Percentiles rank a stretch among this genome's conserved stretches.
Evolutionary conservation across 2,113 vertebrate species (phyloP).

Genomic region (Girardinichthys multiradiatus): DNA sequence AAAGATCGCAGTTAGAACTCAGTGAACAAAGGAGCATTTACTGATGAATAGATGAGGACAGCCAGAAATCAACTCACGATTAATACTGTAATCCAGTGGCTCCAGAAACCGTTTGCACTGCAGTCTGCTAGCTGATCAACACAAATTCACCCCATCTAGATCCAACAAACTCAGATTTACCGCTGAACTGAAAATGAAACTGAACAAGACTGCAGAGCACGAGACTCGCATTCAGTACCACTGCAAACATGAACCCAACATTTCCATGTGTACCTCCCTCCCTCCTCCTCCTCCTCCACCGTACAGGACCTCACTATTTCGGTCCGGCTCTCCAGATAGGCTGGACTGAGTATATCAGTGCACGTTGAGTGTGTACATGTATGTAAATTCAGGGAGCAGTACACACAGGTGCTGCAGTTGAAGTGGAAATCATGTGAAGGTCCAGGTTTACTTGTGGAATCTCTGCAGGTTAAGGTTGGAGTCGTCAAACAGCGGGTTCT

Average conservation of each 20-base stretch:
- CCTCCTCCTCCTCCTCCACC: conserved; percentile 3
- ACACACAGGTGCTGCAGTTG: conserved; percentile 20
- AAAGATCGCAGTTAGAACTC: neutral
- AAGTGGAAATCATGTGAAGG: neutral
- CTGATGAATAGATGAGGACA: neutral
- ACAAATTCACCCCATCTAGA: neutral
- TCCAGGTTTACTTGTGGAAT: conserved; percentile 74
- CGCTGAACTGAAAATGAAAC: neutral
- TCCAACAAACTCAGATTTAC: neutral
- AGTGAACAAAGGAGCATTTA: neutral
- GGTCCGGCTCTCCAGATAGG: conserved; percentile 10
- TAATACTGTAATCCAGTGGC: no score
- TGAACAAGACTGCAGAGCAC: neutral
- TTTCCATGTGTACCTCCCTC: neutral
- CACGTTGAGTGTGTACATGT: conserved; percentile 17
- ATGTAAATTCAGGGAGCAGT: conserved; percentile 12
- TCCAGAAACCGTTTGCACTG: no score
- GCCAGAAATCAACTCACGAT: neutral
- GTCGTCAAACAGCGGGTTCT: conserved; percentile 93
- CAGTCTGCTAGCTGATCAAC: no score
- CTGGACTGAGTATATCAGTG: conserved; percentile 11
- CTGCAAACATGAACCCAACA: neutral
- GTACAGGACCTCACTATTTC: neutral
- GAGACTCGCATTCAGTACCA: conserved; percentile 30
- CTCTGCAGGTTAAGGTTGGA: conserved; percentile 80